phyloP scores from a whole-genome alignment of 2,113 vertebrate species.

The Aix galericulata region DNA sequence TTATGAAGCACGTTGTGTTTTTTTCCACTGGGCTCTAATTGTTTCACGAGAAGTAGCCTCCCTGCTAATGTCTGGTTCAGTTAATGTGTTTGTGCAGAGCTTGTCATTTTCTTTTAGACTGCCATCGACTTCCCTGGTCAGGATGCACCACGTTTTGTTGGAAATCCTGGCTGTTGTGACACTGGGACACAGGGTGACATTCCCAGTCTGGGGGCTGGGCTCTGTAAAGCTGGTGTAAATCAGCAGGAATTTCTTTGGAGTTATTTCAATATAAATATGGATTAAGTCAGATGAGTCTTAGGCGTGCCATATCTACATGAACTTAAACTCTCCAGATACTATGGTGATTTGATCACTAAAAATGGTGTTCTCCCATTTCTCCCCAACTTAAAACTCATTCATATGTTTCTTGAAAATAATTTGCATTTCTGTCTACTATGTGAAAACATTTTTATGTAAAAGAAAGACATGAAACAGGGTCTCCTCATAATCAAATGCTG shows the following conservation, averaged over 20 bases:
- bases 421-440: background rate
- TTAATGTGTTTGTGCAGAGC: background rate
- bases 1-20: background rate
- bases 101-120: background rate
- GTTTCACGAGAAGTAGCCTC: background rate
- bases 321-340: background rate
- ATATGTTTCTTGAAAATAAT: background rate
- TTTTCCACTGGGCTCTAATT: background rate
- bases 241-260: background rate
- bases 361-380: background rate
- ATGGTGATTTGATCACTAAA: background rate
- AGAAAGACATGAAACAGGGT: background rate
- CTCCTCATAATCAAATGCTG: background rate
- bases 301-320: accelerated
- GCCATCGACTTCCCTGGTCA: background rate
- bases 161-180: background rate
- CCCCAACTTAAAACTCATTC: background rate
- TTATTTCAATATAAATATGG: background rate
- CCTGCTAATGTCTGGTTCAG: background rate
- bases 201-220: background rate
- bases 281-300: background rate
- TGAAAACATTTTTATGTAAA: background rate
- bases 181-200: background rate
- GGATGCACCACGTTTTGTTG: background rate
- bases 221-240: background rate